Conservation (phyloP, 2,797 vertebrate genomes). For the Petrocephalus sullivani region DNA sequence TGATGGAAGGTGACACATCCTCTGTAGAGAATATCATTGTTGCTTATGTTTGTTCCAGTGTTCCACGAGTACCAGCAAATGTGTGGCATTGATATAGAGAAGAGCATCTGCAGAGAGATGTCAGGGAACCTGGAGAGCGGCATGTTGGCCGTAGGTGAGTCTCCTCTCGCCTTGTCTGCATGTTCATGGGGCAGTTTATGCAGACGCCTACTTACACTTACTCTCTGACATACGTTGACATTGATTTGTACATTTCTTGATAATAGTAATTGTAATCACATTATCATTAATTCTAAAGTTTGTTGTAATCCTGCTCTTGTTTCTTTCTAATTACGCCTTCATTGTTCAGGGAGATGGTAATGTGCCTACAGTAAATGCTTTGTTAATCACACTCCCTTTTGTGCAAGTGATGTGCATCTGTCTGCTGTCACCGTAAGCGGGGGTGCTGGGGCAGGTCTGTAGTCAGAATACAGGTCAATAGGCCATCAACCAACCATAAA, state of each 20-base stretch:
- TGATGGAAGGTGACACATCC: background rate
- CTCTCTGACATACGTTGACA: background rate
- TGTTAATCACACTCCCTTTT: slow-evolving; percentile 21
- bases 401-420: slow-evolving; percentile 16
- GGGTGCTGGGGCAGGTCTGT: background rate
- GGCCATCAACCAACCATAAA: background rate
- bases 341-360: slow-evolving; percentile 58
- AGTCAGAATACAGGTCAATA: background rate
- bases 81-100: slow-evolving; percentile 88
- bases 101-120: slow-evolving; percentile 90
- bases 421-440: slow-evolving; percentile 10
- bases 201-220: background rate
- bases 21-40: slow-evolving; percentile 2
- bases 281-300: background rate
- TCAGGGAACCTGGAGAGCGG: slow-evolving; percentile 91
- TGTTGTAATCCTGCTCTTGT: slow-evolving; percentile 20
- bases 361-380: slow-evolving; percentile 31
- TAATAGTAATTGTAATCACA: background rate
- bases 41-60: slow-evolving; percentile 58
- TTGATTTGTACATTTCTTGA: background rate
- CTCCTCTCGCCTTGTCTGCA: background rate
- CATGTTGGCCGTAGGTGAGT: slow-evolving; percentile 92
- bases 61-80: slow-evolving; percentile 90
- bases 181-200: background rate
- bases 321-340: slow-evolving; percentile 43